Evolutionary conservation across 2,888 invertebrate species (phyloP).

Genomic region (Cerceris rybyensis): DNA sequence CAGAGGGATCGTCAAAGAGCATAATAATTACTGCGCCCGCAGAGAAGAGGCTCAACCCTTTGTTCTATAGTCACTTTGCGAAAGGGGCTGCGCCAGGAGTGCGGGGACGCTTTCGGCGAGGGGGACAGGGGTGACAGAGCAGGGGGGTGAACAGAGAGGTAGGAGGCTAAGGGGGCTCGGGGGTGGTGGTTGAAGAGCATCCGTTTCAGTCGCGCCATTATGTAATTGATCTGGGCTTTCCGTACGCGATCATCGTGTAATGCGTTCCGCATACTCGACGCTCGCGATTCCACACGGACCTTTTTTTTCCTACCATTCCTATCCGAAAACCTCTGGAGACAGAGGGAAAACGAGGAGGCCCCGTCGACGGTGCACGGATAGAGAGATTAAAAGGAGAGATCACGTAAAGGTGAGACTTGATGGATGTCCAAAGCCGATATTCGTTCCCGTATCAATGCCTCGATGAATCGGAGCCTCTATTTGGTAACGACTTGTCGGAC

Average conservation of each 20-base stretch:
- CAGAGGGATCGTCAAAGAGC: constrained; percentile 81
- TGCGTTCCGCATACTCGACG: constrained; percentile 63
- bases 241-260: constrained; percentile 72
- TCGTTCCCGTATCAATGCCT: constrained; percentile 40
- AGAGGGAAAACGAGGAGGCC: constrained; percentile 26
- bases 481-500: not conserved
- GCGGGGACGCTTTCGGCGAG: constrained; percentile 33
- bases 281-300: constrained; percentile 52
- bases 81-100: constrained; percentile 66
- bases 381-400: constrained; percentile 51
- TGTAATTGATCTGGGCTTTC: constrained; percentile 78
- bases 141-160: not conserved
- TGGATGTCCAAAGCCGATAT: constrained; percentile 47
- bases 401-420: constrained; percentile 46
- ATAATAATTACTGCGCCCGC: constrained; percentile 81
- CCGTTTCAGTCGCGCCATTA: constrained; percentile 77
- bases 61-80: constrained; percentile 81
- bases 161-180: constrained; percentile 56
- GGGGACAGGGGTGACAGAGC: not conserved
- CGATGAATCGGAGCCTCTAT: constrained; percentile 1
- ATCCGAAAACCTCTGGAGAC: constrained; percentile 45
- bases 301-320: constrained; percentile 16
- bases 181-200: constrained; percentile 69
- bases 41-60: constrained; percentile 81
- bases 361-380: constrained; percentile 10